phyloP scores from a whole-genome alignment of 2,797 vertebrate species.

The Scleropages formosus region DNA sequence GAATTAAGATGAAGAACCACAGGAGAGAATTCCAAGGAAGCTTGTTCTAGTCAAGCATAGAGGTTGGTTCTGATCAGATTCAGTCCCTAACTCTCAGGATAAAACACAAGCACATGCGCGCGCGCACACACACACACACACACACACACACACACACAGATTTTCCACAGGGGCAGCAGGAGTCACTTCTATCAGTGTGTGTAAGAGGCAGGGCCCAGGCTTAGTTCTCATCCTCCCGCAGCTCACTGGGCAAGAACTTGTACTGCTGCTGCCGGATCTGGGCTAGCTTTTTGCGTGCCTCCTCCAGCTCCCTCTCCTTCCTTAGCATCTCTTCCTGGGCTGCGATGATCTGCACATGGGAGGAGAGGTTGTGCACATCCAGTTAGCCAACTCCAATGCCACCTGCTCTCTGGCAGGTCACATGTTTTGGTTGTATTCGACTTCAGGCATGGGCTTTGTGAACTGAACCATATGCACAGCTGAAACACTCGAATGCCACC shows the following conservation, averaged over 20 bases:
- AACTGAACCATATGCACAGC: no score
- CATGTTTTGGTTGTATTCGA: background rate
- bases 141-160: slow-evolving; percentile 15
- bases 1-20: background rate
- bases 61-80: background rate
- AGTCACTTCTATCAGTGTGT: slow-evolving; percentile 16
- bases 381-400: background rate
- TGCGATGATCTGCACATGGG: slow-evolving; percentile 83
- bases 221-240: slow-evolving; percentile 93
- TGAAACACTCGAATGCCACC: background rate
- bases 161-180: slow-evolving; percentile 7
- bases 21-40: background rate
- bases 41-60: background rate
- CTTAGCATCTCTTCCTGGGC: slow-evolving; percentile 98
- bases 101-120: slow-evolving; percentile 4
- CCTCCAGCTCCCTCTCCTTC: slow-evolving; percentile 95
- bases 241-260: slow-evolving; percentile 93
- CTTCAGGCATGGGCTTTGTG: background rate
- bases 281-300: slow-evolving; percentile 94
- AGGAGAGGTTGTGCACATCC: background rate
- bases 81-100: background rate
- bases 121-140: background rate
- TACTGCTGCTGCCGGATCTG: slow-evolving; percentile 99
- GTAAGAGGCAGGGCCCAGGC: background rate
- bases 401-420: background rate